Base-by-base conservation (phyloP, 2,888 invertebrate genomes). In the Dynastes tityus region DNA sequence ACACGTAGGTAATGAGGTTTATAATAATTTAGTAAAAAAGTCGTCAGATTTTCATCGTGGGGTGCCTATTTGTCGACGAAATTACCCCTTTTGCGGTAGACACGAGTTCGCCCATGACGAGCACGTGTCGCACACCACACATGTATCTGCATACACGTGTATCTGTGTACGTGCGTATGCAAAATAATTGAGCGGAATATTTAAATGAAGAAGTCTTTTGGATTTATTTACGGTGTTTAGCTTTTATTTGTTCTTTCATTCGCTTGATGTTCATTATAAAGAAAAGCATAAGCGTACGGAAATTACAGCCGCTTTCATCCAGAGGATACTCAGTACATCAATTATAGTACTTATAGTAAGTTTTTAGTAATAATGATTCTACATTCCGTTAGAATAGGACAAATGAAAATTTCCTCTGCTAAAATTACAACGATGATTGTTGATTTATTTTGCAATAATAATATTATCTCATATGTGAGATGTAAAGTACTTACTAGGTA, bases 161-260 rank as follows among this genome's bases (percentile, higher is more conserved):
- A 22, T 45, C 37, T 61, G 16, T 73, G 11, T 58, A 73, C 37
- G 58, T 76, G 70, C 84, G 83, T 85, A 85, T 85, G 85, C 83
- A 85, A 85, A 84, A 86, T 87, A 87, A 87, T 87, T 87, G 87
- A 85, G 87, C 86, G 86, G 85, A 84, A 85, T 85, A 83, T 84
- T 86, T 86, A 86, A 86, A 87, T 84, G 85, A 84, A 53, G 78
- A 45, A 58, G 37, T 70, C 77, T 70, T 70, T 67, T 55, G 53
- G 32, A 37, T 76, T 65, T 67, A 67, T 76, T 76, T 76, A 76
- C 76, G 76, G 63, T 67, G 53, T 76, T 76, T 67, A 67, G 67
- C 37, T 73, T 73, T 77, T 79, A 80, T 71, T 76, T 80, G 77
- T 81, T 78, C 76, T 77, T 73, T 80, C 74, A 76, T 58, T 77